A percentile compares a stretch with the other conserved stretches of the same genome.
Conservation (phyloP, 2,888 invertebrate species). For the Lycocerus yunnanus region DNA sequence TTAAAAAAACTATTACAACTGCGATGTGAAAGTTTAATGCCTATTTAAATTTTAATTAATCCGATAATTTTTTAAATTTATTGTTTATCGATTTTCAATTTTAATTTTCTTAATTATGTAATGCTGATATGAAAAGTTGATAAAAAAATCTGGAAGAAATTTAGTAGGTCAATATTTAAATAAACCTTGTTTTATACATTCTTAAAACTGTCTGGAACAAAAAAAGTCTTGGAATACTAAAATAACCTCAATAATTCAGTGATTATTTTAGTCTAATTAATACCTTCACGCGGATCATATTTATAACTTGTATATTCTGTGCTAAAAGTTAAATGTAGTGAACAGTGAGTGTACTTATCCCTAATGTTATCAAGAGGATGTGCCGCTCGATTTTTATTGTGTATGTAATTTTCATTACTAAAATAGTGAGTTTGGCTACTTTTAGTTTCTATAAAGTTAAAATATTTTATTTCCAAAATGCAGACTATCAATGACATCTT, state of each 20-base stretch:
- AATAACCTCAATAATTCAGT: conserved; percentile 10
- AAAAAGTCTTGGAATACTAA: neutral
- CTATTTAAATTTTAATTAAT: neutral
- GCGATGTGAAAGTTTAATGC: neutral
- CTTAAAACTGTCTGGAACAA: neutral
- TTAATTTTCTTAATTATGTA: neutral
- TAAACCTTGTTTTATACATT: neutral
- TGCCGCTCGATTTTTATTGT: conserved; percentile 37
- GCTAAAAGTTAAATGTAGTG: conserved; percentile 40
- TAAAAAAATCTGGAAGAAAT: neutral
- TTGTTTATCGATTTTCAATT: neutral
- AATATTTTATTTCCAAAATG: conserved; percentile 13
- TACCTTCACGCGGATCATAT: conserved; percentile 40
- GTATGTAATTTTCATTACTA: conserved; percentile 37
- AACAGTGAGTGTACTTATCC: conserved; percentile 36
- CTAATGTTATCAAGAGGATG: conserved; percentile 45
- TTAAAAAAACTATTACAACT: neutral
- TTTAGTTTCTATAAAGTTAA: conserved; percentile 3
- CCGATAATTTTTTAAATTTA: neutral
- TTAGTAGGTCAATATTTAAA: conserved; percentile 4
- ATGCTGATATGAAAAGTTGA: neutral
- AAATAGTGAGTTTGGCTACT: conserved; percentile 12
- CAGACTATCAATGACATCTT: too few relatives aligned
- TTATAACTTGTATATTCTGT: conserved; percentile 35
- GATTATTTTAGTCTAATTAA: conserved; percentile 29